Conservation (phyloP, 64 coral and sea anemone species). For the Stichodactyla helianthus region DNA sequence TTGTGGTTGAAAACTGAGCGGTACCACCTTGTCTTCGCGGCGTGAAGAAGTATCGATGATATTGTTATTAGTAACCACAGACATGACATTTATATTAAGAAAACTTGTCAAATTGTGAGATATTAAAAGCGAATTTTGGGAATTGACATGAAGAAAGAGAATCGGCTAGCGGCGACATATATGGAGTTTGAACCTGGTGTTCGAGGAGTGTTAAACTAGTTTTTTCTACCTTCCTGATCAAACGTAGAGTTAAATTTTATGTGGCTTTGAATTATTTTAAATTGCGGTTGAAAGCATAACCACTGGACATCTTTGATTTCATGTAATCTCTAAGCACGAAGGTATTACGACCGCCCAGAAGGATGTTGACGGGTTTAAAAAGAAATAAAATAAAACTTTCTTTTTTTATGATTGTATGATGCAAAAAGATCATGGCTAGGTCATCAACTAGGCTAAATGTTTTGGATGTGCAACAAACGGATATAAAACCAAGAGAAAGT, state of each 20-base stretch:
- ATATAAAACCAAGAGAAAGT: not conserved
- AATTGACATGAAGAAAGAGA: not conserved
- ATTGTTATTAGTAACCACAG: too few species aligned
- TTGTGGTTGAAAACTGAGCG: not conserved
- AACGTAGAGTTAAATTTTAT: too few species aligned
- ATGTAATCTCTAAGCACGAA: not conserved
- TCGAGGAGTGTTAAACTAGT: too few species aligned
- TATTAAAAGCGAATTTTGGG: too few species aligned
- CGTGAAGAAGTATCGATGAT: not conserved
- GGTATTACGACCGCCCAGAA: not conserved
- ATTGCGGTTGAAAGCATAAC: not conserved
- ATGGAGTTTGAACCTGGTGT: not conserved
- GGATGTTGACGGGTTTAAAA: not conserved
- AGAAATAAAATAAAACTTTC: not conserved
- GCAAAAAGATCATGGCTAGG: too few species aligned
- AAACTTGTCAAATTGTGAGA: not conserved
- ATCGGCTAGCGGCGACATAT: not conserved
- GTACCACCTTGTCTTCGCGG: not conserved
- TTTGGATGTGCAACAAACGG: not conserved
- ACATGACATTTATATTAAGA: not conserved
- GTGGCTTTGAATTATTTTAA: not conserved
- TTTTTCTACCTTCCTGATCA: too few species aligned
- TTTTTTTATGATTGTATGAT: not conserved
- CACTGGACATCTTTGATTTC: not conserved
- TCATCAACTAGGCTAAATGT: too few species aligned